Evolutionary conservation across 2,888 invertebrate species (phyloP).

Genomic region (Strigamia maritima): DNA sequence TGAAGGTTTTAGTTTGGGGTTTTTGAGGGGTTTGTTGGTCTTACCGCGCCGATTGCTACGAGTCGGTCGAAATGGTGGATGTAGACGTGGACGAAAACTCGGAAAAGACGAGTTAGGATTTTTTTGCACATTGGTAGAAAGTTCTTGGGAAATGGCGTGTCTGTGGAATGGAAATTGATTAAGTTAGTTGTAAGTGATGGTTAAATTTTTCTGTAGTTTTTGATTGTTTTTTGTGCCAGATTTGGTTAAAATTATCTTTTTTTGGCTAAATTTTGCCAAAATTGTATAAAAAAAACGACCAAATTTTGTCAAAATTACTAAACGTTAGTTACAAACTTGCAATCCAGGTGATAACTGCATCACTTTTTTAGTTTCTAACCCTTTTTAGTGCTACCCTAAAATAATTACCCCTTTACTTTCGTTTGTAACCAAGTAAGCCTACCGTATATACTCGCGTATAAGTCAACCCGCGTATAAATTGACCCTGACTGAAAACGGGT

Average conservation of each 20-base stretch:
- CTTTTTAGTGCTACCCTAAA: too few relatives aligned
- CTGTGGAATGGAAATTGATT: slow-evolving; percentile 53
- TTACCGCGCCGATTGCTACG: slow-evolving; percentile 79
- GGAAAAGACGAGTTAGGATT: slow-evolving; percentile 78
- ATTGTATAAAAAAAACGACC: too few relatives aligned
- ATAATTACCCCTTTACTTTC: too few relatives aligned
- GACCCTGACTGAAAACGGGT: too few relatives aligned
- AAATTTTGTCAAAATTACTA: too few relatives aligned
- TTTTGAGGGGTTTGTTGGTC: slow-evolving; percentile 46
- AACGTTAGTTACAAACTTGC: too few relatives aligned
- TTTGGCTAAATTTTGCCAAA: too few relatives aligned
- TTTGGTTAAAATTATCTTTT: slow-evolving; percentile 21
- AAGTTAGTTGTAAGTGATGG: background rate
- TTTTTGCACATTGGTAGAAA: slow-evolving; percentile 76
- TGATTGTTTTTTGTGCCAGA: background rate
- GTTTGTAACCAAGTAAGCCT: too few relatives aligned
- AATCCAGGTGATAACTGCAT: too few relatives aligned
- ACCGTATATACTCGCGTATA: too few relatives aligned
- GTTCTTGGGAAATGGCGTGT: slow-evolving; percentile 81
- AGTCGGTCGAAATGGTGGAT: slow-evolving; percentile 91
- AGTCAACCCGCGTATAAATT: too few relatives aligned
- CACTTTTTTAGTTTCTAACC: too few relatives aligned
- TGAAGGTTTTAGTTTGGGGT: background rate
- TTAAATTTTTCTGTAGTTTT: background rate
- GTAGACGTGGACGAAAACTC: slow-evolving; percentile 90